Evolutionary conservation across 1,140 invertebrate genomes (phyloP), one percentile per base, ranked within the genome.

Genomic region (Trichomalopsis sarcophagae): DNA sequence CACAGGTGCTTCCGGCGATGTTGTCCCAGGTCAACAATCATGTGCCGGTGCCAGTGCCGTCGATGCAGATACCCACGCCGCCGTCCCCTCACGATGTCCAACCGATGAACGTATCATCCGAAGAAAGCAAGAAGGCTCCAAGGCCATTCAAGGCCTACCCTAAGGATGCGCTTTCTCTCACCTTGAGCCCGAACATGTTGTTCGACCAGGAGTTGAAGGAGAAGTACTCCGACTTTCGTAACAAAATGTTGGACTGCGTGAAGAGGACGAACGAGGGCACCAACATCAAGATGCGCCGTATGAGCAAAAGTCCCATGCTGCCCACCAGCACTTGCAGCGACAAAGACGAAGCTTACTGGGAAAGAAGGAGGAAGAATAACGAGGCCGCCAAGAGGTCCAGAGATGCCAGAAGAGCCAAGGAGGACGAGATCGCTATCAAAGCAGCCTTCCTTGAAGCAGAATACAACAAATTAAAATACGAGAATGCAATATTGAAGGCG

Each of bases 351-450:
- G 96, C 96, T 0, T 99, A 99, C 90, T 96, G 96, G 93, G 97
- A 98, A 89, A 94, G 97, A 84, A 93, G 98, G 13, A 95, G 96
- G 82, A 98, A 98, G 91, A 99, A 99, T 91, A 99, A 99, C 91
- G 97, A 97, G 87, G 98, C 98, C 0, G 98, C 98, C 1, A 99
- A 99, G 91, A 94, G 98, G 82, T 99, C 98, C 0, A 94, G 98
- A 66, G 98, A 99, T 89, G 96, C 97, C 0, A 94, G 98, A 81
- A 94, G 98, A 88, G 95, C 96, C 17, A 98, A 99, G 90, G 98
- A 99, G 91, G 97, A 99, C 84, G 97, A 98, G 89, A 97, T 99
- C 23, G 97, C 98, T 0, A 96, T 99, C 50, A 93, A 97, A 81
- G 97, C 97, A 0, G 96, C 96, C 0, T 98, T 96, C 86, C 93